Evolutionary conservation across 2,888 invertebrate genomes (phyloP).

Genomic region (Drosophila hamatofila): DNA sequence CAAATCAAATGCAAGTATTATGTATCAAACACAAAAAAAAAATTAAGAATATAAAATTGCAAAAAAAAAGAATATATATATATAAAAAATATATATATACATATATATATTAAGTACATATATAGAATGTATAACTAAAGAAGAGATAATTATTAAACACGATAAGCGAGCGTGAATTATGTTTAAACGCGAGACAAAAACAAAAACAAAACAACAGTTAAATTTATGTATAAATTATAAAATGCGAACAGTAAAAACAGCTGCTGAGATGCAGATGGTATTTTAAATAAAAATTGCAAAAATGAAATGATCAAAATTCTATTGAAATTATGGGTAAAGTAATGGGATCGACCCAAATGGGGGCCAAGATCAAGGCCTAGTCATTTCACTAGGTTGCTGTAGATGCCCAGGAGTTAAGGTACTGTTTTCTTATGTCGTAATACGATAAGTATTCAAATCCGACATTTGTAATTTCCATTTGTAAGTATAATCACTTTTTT

Average conservation of each 20-base stretch:
- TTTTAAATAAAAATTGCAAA: slow-evolving; percentile 61
- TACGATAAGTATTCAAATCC: too few relatives aligned
- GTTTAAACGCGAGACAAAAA: slow-evolving; percentile 37
- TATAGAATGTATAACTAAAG: slow-evolving; percentile 31
- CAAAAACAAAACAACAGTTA: slow-evolving; percentile 33
- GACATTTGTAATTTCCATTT: too few relatives aligned
- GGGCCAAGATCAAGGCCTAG: too few relatives aligned
- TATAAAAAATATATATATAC: slow-evolving; percentile 7
- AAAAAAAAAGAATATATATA: slow-evolving; percentile 11
- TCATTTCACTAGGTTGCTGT: too few relatives aligned
- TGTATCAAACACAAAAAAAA: slow-evolving; percentile 47
- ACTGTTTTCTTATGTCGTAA: too few relatives aligned
- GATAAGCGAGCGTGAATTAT: slow-evolving; percentile 47
- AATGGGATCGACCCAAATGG: too few relatives aligned
- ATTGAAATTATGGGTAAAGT: too few relatives aligned
- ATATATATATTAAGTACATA: slow-evolving; percentile 26
- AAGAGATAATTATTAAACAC: slow-evolving; percentile 37
- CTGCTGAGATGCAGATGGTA: slow-evolving; percentile 44
- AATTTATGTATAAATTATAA: slow-evolving; percentile 56
- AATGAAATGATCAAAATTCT: neutral
- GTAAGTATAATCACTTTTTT: too few relatives aligned
- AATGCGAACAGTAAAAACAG: slow-evolving; percentile 23
- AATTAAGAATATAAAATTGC: slow-evolving; percentile 14
- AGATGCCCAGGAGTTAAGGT: too few relatives aligned
- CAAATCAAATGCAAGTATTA: slow-evolving; percentile 60